Evolutionary conservation across 2,888 invertebrate genomes (phyloP).

Genomic region (Tetheella fluctuosa): DNA sequence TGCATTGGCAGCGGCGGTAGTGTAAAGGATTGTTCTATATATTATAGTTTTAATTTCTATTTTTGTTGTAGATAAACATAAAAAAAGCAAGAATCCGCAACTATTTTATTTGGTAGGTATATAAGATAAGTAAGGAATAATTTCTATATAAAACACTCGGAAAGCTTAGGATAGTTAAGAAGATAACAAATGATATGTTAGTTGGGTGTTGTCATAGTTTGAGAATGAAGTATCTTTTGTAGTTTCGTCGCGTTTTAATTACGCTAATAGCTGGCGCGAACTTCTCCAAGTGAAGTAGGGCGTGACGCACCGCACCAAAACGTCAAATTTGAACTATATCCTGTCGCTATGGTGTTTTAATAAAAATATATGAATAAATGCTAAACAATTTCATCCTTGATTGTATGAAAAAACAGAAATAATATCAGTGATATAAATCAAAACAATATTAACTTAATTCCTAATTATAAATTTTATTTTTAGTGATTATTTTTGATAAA

Average conservation of each 20-base stretch:
- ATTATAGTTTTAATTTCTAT: too few relatives aligned
- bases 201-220: slow-evolving; percentile 43
- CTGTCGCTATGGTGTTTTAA: slow-evolving; percentile 16
- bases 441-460: not conserved
- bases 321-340: slow-evolving; percentile 53
- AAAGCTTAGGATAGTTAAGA: slow-evolving; percentile 3
- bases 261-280: slow-evolving; percentile 77
- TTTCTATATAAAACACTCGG: not conserved
- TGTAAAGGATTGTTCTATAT: too few relatives aligned
- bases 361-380: not conserved
- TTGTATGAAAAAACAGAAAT: too few relatives aligned
- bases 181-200: slow-evolving; percentile 42
- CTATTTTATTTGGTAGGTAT: too few relatives aligned
- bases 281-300: slow-evolving; percentile 73
- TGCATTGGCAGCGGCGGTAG: too few relatives aligned
- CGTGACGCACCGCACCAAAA: slow-evolving; percentile 66
- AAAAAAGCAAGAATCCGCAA: too few relatives aligned
- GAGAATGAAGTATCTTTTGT: slow-evolving; percentile 65
- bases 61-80: too few relatives aligned
- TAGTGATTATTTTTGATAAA: too few relatives aligned
- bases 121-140: not conserved
- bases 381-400: not conserved
- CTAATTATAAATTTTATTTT: too few relatives aligned
- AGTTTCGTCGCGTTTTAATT: slow-evolving; percentile 78
- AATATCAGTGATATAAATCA: not conserved